Evolutionary conservation across 1,140 invertebrate genomes (phyloP), one percentile per base, ranked within the genome.

Genomic region (Leguminivora glycinivorella): DNA sequence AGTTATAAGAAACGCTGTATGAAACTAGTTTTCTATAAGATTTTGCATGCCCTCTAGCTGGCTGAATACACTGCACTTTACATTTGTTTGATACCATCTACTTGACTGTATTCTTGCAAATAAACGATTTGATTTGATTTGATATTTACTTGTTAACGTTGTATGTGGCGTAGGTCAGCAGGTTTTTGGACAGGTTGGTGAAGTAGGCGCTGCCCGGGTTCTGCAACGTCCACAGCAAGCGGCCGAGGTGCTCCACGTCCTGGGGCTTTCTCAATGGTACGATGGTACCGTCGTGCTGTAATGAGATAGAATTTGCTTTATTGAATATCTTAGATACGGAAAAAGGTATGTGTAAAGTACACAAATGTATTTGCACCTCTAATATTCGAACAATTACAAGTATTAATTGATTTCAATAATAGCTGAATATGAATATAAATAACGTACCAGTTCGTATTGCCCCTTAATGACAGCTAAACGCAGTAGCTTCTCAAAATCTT

Each of bases 391-490:
- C n/a, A n/a, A n/a, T n/a, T n/a, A n/a, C n/a, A n/a, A n/a, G n/a
- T n/a, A n/a, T n/a, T n/a, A n/a, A n/a, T n/a, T n/a, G n/a, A n/a
- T n/a, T n/a, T n/a, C n/a, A 38, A 38, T 0, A 38, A 14, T 38
- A 0, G 12, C 10, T 38, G 2, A 10, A n/a, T 5, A 6, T n/a
- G n/a, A 17, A 43, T 43, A 52, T 9, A 52, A 52, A 60, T 63
- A 70, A 89, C 85, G 83, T 82, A 92, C 91, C 25, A 83, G 84
- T 79, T 92, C 91, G 56, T 95, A 93, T 74, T 92, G 93, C 66
- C 95, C 95, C 34, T 85, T 86, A 10, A 94, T 91, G 70, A 96
- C 95, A 56, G 94, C 94, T 22, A 94, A 91, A 52, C 93, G 89
- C 60, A 96, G 92, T 75, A 95, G 93, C 67, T 86, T 87, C 70